Evolutionary conservation across 2,113 vertebrate species (phyloP).

Genomic region (Chaetops frenatus): DNA sequence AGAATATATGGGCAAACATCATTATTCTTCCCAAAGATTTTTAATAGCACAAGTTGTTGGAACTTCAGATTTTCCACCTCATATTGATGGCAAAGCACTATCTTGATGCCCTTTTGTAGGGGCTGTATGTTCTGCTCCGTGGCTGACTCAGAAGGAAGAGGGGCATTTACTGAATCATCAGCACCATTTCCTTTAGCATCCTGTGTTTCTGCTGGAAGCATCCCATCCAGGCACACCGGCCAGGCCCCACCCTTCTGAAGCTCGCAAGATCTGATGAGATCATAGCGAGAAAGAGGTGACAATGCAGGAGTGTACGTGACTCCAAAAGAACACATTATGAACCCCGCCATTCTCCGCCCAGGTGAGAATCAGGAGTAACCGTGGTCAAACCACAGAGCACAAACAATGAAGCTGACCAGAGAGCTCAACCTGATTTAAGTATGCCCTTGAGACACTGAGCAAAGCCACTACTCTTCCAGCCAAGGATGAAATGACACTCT

Average conservation of each 20-base stretch:
- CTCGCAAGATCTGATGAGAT: constrained; percentile 49
- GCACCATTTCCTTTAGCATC: constrained; percentile 32
- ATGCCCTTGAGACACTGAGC: constrained; percentile 25
- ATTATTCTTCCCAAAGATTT: not conserved
- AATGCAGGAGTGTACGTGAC: constrained; percentile 26
- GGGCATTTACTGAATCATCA: constrained; percentile 31
- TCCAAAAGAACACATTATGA: constrained; percentile 27
- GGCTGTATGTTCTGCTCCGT: not conserved
- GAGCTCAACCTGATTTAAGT: not conserved
- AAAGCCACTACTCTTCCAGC: not conserved
- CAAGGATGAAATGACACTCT: not conserved
- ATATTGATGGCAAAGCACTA: not conserved
- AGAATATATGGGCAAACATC: not conserved
- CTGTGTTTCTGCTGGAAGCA: constrained; percentile 44
- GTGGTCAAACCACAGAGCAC: not conserved
- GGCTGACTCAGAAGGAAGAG: constrained; percentile 42
- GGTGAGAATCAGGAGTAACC: constrained; percentile 18
- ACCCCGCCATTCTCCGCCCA: not conserved
- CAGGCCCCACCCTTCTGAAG: constrained; percentile 37
- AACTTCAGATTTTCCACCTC: not conserved
- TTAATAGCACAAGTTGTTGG: not conserved
- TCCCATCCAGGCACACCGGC: not conserved
- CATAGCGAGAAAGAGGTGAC: constrained; percentile 37
- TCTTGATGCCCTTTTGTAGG: not conserved
- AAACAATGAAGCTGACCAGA: not conserved